Percentiles rank a stretch among this genome's conserved stretches.
Conservation (phyloP, 2,888 invertebrate genomes). For the Habrosyne pyritoides region DNA sequence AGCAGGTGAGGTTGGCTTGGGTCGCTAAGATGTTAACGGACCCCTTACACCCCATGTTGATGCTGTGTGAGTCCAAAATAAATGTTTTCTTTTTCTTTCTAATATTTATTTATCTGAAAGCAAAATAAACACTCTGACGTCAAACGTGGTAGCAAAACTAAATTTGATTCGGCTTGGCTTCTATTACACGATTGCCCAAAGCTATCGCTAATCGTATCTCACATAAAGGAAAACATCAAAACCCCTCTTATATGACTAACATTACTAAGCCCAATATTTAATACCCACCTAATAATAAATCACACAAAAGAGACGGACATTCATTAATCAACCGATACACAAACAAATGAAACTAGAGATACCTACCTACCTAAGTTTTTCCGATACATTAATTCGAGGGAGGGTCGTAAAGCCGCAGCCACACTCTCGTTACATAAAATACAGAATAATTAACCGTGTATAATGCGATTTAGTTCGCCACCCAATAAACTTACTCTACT, state of each 20-base stretch:
- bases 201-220: too few relatives aligned
- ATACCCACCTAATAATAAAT: neutral
- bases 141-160: too few relatives aligned
- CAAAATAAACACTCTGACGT: too few relatives aligned
- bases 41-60: too few relatives aligned
- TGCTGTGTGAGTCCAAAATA: too few relatives aligned
- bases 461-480: conserved; percentile 39
- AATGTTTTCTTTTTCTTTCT: too few relatives aligned
- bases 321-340: conserved; percentile 7
- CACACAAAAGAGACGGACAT: neutral
- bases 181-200: too few relatives aligned
- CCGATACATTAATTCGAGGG: conserved; percentile 32
- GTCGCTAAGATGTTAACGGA: too few relatives aligned
- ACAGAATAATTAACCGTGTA: conserved; percentile 42
- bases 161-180: too few relatives aligned
- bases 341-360: conserved; percentile 10
- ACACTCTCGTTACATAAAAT: conserved; percentile 29
- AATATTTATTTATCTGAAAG: too few relatives aligned
- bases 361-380: conserved; percentile 23
- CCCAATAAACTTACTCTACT: conserved; percentile 31
- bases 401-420: conserved; percentile 9
- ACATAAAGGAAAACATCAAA: neutral
- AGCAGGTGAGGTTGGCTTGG: too few relatives aligned
- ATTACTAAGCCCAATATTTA: neutral
- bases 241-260: neutral